phyloP scores from a whole-genome alignment of 2,113 vertebrate genomes.

The Alethe diademata region DNA sequence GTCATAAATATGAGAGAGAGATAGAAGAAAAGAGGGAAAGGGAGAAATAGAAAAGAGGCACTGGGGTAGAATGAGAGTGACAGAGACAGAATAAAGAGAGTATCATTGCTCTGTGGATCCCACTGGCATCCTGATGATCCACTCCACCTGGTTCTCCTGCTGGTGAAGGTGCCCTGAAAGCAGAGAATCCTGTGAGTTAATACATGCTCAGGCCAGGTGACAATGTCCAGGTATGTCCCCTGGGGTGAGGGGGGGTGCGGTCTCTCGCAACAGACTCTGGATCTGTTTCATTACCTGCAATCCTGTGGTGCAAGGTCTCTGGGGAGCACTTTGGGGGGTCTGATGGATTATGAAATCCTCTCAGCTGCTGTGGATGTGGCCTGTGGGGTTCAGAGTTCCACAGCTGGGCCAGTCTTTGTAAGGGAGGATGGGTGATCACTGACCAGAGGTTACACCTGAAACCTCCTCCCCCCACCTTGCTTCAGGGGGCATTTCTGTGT shows the following conservation, averaged over 20 bases:
- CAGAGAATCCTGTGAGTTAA: neutral
- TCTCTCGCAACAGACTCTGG: neutral
- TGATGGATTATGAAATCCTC: neutral
- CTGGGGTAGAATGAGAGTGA: neutral
- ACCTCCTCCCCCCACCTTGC: neutral
- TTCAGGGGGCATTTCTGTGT: neutral
- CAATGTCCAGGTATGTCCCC: neutral
- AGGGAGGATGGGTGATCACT: neutral
- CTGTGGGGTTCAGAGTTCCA: too few relatives aligned
- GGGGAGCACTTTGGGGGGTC: neutral
- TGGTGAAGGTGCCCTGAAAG: neutral
- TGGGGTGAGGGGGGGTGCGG: accelerated
- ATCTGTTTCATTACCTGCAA: neutral
- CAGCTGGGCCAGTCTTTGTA: neutral
- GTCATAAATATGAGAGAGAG: neutral
- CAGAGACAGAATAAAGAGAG: neutral
- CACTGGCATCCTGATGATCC: too few relatives aligned
- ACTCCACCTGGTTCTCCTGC: neutral
- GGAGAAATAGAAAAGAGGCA: neutral
- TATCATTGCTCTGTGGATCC: neutral
- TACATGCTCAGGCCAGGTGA: neutral
- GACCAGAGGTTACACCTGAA: neutral
- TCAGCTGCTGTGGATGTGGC: neutral
- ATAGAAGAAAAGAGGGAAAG: neutral
- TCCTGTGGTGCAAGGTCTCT: neutral